A percentile compares a stretch with the other conserved stretches of the same genome.
Conservation (phyloP, 1,140 invertebrate species). For the Drosophila takahashii region DNA sequence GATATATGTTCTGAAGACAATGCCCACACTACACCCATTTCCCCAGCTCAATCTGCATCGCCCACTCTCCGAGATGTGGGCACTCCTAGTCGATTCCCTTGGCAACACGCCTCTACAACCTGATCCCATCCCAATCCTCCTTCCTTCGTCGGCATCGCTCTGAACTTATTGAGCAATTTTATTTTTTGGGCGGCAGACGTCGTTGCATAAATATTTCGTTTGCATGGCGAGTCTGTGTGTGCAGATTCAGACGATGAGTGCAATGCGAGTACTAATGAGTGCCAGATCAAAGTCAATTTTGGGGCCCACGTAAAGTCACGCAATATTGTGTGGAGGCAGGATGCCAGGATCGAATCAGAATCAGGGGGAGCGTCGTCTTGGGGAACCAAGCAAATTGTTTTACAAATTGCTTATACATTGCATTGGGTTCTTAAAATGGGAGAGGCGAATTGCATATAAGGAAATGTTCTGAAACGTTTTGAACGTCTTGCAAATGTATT, state of each 20-base stretch:
- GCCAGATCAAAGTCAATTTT: conserved; percentile 71
- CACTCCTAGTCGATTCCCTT: conserved; percentile 62
- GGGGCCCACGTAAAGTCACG: conserved; percentile 66
- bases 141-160: conserved; percentile 17
- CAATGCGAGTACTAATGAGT: conserved; percentile 75
- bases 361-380: conserved; percentile 6
- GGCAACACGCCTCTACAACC: conserved; percentile 49
- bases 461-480: too few species aligned
- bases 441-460: too few species aligned
- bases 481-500: too few species aligned
- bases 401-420: not conserved
- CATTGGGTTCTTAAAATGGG: not conserved
- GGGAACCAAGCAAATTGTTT: conserved; percentile 16
- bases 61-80: conserved; percentile 51
- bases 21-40: conserved; percentile 27
- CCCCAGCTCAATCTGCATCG: conserved; percentile 23
- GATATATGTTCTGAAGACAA: conserved; percentile 8
- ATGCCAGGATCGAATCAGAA: conserved; percentile 37
- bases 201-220: conserved; percentile 25
- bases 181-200: conserved; percentile 24
- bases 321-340: conserved; percentile 53
- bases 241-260: conserved; percentile 50
- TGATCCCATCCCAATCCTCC: conserved; percentile 8
- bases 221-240: conserved; percentile 5
- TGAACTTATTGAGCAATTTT: conserved; percentile 72